Percentiles rank a stretch among this genome's conserved stretches.
Evolutionary conservation across 2,797 vertebrate genomes (phyloP).

Genomic region (Ceryle rudis): DNA sequence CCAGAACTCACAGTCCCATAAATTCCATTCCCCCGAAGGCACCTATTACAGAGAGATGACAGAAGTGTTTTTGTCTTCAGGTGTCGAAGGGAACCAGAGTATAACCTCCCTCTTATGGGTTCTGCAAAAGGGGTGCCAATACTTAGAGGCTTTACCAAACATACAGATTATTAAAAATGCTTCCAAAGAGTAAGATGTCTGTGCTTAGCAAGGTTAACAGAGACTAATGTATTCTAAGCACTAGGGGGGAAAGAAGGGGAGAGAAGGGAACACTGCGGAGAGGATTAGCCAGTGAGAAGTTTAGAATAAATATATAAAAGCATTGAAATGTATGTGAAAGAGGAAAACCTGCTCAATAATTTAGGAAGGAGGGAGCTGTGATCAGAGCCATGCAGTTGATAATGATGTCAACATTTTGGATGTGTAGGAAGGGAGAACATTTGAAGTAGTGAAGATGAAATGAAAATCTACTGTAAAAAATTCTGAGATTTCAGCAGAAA

Average conservation of each 20-base stretch:
- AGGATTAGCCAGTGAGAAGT: background rate
- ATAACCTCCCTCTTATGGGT: background rate
- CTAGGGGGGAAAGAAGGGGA: rapidly evolving
- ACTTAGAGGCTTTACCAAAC: background rate
- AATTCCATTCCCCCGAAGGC: background rate
- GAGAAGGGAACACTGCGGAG: background rate
- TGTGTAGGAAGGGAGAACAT: background rate
- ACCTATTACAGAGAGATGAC: background rate
- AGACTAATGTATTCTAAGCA: background rate
- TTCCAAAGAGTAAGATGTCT: background rate
- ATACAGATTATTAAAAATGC: background rate
- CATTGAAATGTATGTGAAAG: background rate
- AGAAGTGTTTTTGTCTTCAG: constrained; percentile 9
- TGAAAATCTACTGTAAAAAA: background rate
- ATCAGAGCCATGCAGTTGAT: background rate
- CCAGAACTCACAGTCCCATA: background rate
- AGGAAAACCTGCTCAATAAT: constrained; percentile 6
- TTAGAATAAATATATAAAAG: background rate
- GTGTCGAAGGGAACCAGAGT: background rate
- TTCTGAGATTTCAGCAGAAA: background rate
- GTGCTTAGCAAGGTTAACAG: background rate
- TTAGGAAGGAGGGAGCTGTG: background rate
- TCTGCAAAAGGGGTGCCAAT: background rate
- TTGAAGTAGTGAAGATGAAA: background rate
- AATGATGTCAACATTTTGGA: background rate